These are phyloP conservation scores for Cyclophora punctaria DNA, from an alignment of 2,888 invertebrate genomes.

Conservation along the genomic window DNA sequence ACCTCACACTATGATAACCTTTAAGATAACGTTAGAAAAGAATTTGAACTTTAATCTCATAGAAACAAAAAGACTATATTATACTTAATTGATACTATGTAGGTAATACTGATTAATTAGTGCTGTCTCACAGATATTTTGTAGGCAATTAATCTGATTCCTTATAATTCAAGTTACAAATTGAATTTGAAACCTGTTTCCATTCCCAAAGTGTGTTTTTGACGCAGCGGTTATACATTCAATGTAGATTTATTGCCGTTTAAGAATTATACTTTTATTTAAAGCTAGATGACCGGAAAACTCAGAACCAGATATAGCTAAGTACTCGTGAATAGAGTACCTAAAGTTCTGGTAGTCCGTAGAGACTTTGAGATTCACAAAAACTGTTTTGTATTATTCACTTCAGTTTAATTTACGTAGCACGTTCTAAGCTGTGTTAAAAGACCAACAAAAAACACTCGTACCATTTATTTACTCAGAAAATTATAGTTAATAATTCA, in stretches of 20 bases:
- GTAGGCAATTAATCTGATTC: constrained; percentile 59
- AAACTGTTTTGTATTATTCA: too few relatives aligned
- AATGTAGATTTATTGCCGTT: constrained; percentile 50
- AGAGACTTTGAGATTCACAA: too few relatives aligned
- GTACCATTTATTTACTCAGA: background rate
- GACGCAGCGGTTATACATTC: constrained; percentile 37
- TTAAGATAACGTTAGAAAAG: constrained; percentile 25
- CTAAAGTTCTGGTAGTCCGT: background rate
- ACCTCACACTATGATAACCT: constrained; percentile 57
- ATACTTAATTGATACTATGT: constrained; percentile 54
- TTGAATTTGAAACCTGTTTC: constrained; percentile 56
- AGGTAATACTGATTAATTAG: constrained; percentile 57
- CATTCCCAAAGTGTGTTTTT: constrained; percentile 34
- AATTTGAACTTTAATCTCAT: constrained; percentile 16
- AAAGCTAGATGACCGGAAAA: constrained; percentile 35
- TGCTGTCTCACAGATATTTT: constrained; percentile 60
- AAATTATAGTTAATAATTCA: constrained; percentile 6
- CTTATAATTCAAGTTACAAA: constrained; percentile 54
- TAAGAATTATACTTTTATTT: constrained; percentile 40
- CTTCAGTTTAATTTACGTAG: too few relatives aligned
- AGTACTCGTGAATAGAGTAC: background rate
- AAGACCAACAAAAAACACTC: constrained; percentile 1
- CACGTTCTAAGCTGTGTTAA: too few relatives aligned
- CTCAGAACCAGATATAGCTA: constrained; percentile 18
- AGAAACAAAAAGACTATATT: constrained; percentile 3